These are phyloP conservation scores for Anarhynchus alexandrinus DNA, from an alignment of 2,113 vertebrate genomes.

Conservation along the genomic window DNA sequence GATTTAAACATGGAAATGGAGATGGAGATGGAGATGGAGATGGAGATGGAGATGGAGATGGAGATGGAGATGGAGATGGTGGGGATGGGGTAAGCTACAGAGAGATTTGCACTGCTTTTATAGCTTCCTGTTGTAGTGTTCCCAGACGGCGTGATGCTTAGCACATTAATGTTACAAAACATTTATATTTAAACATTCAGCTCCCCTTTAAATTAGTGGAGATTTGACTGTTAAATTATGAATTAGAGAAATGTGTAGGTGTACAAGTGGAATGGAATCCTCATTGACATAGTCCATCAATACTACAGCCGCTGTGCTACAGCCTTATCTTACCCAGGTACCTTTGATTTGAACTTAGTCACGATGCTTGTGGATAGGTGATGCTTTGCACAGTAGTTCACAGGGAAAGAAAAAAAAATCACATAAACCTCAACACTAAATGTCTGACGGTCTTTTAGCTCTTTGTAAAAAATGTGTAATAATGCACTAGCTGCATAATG, in stretches of 20 bases:
- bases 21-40: too few species aligned
- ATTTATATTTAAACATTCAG: not conserved
- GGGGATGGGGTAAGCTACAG: not conserved
- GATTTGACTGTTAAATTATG: not conserved
- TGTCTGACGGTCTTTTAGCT: not conserved
- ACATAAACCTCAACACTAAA: not conserved
- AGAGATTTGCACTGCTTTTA: not conserved
- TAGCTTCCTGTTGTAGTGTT: not conserved
- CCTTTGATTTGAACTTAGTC: not conserved
- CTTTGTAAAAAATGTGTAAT: not conserved
- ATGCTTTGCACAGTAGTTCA: not conserved
- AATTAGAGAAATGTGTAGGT: not conserved
- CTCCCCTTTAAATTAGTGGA: not conserved
- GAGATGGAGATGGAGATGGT: not conserved
- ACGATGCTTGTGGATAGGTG: not conserved
- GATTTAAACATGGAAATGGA: not conserved
- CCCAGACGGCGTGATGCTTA: not conserved
- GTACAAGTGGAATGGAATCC: not conserved
- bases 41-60: not conserved
- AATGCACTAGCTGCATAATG: not conserved
- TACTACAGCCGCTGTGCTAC: not conserved
- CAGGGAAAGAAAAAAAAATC: not conserved
- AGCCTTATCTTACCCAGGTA: not conserved
- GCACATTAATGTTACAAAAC: rapidly evolving
- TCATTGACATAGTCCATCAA: too few species aligned